Percentiles rank a stretch among this genome's conserved stretches.
Evolutionary conservation across 2,797 vertebrate species (phyloP).

Genomic region (Notamacropus eugenii): DNA sequence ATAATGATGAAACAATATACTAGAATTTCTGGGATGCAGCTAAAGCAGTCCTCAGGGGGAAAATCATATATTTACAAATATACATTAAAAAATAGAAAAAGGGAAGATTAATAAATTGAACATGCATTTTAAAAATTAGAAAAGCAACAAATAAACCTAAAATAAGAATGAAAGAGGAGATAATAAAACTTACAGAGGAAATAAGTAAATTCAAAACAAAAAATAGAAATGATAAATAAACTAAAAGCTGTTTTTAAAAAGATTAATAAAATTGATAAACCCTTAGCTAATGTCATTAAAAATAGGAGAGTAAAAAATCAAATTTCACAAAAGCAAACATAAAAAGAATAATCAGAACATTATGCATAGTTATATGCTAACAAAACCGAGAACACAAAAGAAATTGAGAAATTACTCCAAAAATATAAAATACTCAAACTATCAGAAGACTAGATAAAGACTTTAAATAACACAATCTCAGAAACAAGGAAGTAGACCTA

Average conservation of each 20-base stretch:
- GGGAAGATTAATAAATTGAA: not conserved
- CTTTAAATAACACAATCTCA: not conserved
- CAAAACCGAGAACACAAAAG: not conserved
- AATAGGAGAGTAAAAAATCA: not conserved
- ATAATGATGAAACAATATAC: not conserved
- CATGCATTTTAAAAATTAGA: not conserved
- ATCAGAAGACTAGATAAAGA: not conserved
- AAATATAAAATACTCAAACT: not conserved
- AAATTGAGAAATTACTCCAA: not conserved
- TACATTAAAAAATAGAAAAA: not conserved
- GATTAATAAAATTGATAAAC: not conserved
- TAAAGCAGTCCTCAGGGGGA: not conserved
- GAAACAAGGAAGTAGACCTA: not conserved
- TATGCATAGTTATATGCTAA: not conserved
- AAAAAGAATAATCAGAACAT: not conserved
- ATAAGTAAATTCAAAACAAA: not conserved
- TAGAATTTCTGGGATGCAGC: not conserved
- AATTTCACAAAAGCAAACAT: not conserved
- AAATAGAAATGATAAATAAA: not conserved
- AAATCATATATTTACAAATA: not conserved
- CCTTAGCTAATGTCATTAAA: not conserved
- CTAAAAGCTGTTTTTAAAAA: not conserved
- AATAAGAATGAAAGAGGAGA: not conserved
- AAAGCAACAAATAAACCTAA: not conserved
- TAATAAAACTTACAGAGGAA: not conserved